These are phyloP conservation scores for Epinotia ramella DNA, from an alignment of 2,888 invertebrate species.

Conservation along the genomic window DNA sequence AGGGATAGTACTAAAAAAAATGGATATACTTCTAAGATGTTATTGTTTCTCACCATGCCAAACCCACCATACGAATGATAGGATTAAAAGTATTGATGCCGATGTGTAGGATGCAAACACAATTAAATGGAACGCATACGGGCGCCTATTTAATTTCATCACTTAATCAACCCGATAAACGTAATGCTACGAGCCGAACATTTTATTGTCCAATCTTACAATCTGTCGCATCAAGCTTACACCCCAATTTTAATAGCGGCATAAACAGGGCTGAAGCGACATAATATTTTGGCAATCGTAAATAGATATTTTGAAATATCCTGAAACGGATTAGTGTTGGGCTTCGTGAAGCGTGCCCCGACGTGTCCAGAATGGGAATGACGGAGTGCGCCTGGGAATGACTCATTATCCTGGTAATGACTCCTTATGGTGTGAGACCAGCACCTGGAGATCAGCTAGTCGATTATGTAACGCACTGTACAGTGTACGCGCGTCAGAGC, in stretches of 20 bases:
- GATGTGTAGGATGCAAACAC: not conserved
- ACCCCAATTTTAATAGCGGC: constrained; percentile 8
- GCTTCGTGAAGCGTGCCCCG: constrained; percentile 20
- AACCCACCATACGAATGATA: too few species aligned
- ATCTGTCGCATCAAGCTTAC: constrained; percentile 21
- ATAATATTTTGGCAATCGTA: constrained; percentile 6
- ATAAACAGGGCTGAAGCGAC: constrained; percentile 6
- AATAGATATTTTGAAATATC: constrained; percentile 34
- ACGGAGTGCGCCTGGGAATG: constrained; percentile 9
- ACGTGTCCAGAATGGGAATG: constrained; percentile 34
- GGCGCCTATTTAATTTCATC: not conserved
- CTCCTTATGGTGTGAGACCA: not conserved
- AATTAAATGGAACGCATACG: not conserved
- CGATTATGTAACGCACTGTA: not conserved
- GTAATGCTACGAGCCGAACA: not conserved
- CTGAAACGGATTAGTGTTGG: constrained; percentile 28
- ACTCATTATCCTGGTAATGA: constrained; percentile 6
- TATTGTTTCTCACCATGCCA: too few species aligned
- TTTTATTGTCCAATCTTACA: not conserved
- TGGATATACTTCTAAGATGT: too few species aligned
- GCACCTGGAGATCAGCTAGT: not conserved
- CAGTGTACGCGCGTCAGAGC: not conserved
- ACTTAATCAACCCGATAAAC: constrained; percentile 5
- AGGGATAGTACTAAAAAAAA: too few species aligned
- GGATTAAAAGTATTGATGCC: not conserved